These are phyloP conservation scores for Volucella bombylans DNA, from an alignment of 2,888 invertebrate genomes.

Conservation along the genomic window DNA sequence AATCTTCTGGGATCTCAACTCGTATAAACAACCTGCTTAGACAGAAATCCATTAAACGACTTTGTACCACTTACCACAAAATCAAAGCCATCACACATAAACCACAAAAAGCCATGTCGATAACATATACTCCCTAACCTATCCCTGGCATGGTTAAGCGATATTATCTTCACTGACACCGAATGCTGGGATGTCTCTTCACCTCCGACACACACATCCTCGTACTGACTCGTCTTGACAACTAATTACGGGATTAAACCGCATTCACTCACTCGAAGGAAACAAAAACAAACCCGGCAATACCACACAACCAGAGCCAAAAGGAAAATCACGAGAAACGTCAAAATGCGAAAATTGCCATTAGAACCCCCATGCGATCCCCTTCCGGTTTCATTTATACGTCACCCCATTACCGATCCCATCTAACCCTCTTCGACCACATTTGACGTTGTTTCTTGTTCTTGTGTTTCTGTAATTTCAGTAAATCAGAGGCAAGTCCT, in stretches of 20 bases:
- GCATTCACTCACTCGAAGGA: constrained; percentile 39
- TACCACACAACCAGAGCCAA: neutral
- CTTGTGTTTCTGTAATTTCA: constrained; percentile 37
- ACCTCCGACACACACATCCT: constrained; percentile 26
- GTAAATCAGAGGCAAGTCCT: constrained; percentile 32
- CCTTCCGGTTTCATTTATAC: too few relatives aligned
- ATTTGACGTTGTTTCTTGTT: neutral
- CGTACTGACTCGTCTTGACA: constrained; percentile 60
- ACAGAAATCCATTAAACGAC: neutral
- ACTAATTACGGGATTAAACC: constrained; percentile 62
- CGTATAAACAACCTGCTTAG: neutral
- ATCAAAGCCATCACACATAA: constrained; percentile 6
- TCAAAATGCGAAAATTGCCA: constrained; percentile 29
- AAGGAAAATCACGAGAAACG: constrained; percentile 17
- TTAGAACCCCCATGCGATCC: neutral
- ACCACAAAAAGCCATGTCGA: constrained; percentile 23
- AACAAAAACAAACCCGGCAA: neutral
- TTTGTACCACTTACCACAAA: constrained; percentile 12
- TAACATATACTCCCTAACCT: neutral
- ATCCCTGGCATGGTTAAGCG: constrained; percentile 11
- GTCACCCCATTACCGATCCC: neutral
- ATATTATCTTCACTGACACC: constrained; percentile 13
- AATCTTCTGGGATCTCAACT: neutral
- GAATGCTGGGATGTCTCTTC: neutral
- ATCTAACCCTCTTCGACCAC: constrained; percentile 19